Conservation (phyloP, 2,797 vertebrate genomes). For the Hydrophis major region DNA sequence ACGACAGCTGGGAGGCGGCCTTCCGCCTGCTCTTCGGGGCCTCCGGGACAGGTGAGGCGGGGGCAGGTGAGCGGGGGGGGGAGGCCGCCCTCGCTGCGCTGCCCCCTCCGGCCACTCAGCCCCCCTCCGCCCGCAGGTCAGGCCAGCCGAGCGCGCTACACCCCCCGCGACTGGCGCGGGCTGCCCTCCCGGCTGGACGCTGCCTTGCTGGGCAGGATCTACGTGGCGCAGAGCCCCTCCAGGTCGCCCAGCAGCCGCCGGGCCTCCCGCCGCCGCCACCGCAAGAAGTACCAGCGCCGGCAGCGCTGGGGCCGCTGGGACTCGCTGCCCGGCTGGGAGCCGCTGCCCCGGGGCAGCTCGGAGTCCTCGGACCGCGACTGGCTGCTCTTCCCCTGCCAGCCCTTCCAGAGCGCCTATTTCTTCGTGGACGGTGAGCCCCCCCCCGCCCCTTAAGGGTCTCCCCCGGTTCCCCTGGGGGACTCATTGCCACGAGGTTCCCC, state of each 20-base stretch:
- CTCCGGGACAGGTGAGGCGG: constrained; percentile 32
- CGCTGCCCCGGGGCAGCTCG: constrained; percentile 56
- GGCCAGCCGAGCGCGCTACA: constrained; percentile 65
- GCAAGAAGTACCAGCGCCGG: constrained; percentile 64
- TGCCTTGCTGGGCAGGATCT: constrained; percentile 85
- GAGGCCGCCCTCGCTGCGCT: accelerated
- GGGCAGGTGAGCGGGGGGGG: not conserved
- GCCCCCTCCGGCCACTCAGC: too few species aligned
- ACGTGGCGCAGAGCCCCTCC: constrained; percentile 66
- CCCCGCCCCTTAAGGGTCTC: not conserved
- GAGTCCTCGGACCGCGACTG: constrained; percentile 31
- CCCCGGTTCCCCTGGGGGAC: not conserved
- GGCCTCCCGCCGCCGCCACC: constrained; percentile 53
- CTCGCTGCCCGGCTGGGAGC: constrained; percentile 50
- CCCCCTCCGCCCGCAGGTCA: constrained; percentile 34
- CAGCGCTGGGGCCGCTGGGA: constrained; percentile 31
- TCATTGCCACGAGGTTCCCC: not conserved
- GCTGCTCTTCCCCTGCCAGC: constrained; percentile 68
- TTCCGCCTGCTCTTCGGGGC: constrained; percentile 81
- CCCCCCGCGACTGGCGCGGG: constrained; percentile 86
- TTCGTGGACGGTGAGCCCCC: constrained; percentile 83
- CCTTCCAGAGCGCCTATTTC: constrained; percentile 91
- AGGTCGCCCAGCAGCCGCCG: constrained; percentile 47
- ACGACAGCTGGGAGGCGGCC: constrained; percentile 75
- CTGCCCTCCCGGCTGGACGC: constrained; percentile 80